phyloP scores from a whole-genome alignment of 1,140 invertebrate species.

The Zaprionus inermis region DNA sequence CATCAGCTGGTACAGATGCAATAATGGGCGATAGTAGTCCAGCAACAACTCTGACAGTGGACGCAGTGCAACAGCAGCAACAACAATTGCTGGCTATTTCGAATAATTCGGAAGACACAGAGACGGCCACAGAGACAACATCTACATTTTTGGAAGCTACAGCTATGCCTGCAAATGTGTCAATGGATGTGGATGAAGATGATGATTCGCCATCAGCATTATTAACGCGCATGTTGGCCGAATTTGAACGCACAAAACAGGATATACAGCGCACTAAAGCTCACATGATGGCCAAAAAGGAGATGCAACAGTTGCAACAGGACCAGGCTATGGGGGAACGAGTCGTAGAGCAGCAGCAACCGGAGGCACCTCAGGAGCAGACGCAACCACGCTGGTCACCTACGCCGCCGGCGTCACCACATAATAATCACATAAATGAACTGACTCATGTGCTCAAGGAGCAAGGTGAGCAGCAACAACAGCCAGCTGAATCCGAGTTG shows the following conservation, averaged over 20 bases:
- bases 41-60: conserved; percentile 10
- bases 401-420: conserved; percentile 74
- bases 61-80: conserved; percentile 38
- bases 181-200: conserved; percentile 7
- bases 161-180: conserved; percentile 1
- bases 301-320: conserved; percentile 18
- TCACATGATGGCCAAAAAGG: conserved; percentile 53
- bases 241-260: conserved; percentile 75
- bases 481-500: not conserved
- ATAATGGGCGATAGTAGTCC: not conserved
- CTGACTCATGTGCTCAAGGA: conserved; percentile 31
- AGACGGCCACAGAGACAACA: conserved; percentile 47
- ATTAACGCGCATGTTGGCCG: conserved; percentile 58
- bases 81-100: conserved; percentile 12
- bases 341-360: conserved; percentile 1
- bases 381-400: conserved; percentile 67
- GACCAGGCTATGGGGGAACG: not conserved
- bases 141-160: conserved; percentile 34
- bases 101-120: conserved; percentile 30
- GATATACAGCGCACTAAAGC: conserved; percentile 73
- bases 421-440: conserved; percentile 53
- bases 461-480: not conserved
- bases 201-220: conserved; percentile 52
- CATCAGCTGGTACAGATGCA: not conserved
- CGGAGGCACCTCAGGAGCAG: conserved; percentile 22